These are phyloP conservation scores for Tetranychus truncatus DNA, from an alignment of 2,888 invertebrate genomes.

Conservation along the genomic window DNA sequence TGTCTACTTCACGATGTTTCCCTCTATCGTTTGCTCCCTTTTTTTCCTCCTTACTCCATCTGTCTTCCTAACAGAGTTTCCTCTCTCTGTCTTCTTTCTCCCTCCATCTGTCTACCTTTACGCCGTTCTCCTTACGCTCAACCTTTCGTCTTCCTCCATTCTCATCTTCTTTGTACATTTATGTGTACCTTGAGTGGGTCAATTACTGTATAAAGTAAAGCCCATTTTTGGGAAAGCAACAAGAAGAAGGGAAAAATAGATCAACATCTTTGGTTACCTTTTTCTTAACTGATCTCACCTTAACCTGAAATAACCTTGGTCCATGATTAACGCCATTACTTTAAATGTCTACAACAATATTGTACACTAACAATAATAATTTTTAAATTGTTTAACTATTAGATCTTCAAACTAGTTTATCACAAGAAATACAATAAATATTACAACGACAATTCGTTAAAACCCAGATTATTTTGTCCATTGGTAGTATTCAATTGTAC, in stretches of 20 bases:
- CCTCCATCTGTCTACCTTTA: not conserved
- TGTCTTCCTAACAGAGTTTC: not conserved
- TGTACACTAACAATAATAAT: too few species aligned
- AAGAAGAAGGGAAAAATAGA: not conserved
- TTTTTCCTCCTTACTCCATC: not conserved
- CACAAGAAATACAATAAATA: too few species aligned
- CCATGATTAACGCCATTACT: not conserved
- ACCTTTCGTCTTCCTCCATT: not conserved
- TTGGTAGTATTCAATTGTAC: too few species aligned
- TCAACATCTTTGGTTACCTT: not conserved
- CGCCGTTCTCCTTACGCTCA: slow-evolving; percentile 1
- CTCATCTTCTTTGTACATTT: not conserved
- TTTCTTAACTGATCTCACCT: not conserved
- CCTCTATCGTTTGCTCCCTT: not conserved
- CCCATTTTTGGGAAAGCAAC: not conserved
- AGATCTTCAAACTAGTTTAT: too few species aligned
- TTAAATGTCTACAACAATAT: not conserved
- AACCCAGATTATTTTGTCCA: too few species aligned
- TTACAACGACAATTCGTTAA: too few species aligned
- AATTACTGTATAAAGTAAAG: not conserved
- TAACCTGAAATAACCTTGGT: not conserved
- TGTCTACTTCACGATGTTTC: not conserved
- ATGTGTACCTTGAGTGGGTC: not conserved
- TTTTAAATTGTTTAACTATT: too few species aligned
- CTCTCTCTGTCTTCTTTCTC: not conserved